phyloP scores from a whole-genome alignment of 2,888 invertebrate species.

The Idaea aversata region DNA sequence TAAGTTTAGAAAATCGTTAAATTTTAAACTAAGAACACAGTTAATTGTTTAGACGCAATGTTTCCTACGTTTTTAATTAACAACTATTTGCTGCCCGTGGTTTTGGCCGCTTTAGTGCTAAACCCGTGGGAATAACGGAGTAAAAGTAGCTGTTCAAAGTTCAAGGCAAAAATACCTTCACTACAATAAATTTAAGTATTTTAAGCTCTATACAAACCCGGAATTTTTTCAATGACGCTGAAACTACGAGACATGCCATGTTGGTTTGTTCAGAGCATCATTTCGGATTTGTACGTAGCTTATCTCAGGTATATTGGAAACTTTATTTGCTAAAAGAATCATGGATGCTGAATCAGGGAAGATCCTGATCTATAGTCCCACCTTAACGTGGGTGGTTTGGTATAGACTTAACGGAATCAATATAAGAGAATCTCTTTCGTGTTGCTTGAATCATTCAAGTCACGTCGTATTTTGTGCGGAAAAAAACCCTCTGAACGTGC shows the following conservation, averaged over 20 bases:
- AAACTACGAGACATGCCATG: neutral
- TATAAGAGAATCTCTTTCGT: constrained; percentile 26
- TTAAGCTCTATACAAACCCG: too few species aligned
- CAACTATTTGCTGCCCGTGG: too few species aligned
- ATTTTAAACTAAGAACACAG: too few species aligned
- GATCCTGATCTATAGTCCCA: neutral
- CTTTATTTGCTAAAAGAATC: constrained; percentile 1
- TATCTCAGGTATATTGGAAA: neutral
- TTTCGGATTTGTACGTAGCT: neutral
- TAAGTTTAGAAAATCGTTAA: too few species aligned
- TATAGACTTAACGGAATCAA: constrained; percentile 22
- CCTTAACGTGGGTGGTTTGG: constrained; percentile 2
- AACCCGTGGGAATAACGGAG: too few species aligned
- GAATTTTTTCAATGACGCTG: too few species aligned
- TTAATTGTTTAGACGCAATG: too few species aligned
- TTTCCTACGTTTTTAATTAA: too few species aligned
- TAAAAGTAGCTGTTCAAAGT: too few species aligned
- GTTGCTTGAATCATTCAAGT: constrained; percentile 37
- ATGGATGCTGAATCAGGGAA: neutral
- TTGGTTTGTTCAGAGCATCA: neutral
- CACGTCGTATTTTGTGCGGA: constrained; percentile 40
- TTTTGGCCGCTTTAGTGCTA: too few species aligned
- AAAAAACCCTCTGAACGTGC: constrained; percentile 32
- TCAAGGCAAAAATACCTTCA: too few species aligned
- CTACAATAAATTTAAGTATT: too few species aligned